These are phyloP conservation scores for Temnothorax rugatulus DNA, from an alignment of 2,888 invertebrate genomes.

Conservation along the genomic window DNA sequence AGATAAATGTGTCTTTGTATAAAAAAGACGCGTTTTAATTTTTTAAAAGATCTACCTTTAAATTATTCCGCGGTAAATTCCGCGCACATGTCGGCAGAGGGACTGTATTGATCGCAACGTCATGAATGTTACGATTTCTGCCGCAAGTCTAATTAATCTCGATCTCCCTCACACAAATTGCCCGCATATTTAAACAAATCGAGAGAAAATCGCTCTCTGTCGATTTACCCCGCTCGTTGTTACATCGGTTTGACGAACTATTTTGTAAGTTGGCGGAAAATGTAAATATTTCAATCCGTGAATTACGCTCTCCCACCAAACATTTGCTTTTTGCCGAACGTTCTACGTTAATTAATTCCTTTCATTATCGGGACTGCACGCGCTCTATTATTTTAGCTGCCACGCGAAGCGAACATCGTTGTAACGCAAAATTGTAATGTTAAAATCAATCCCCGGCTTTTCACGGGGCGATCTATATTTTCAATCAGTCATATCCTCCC, in stretches of 20 bases:
- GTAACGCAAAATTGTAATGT: conserved; percentile 32
- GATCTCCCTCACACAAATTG: conserved; percentile 13
- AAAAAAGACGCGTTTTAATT: not conserved
- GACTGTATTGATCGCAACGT: not conserved
- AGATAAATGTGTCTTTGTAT: not conserved
- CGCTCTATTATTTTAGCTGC: conserved; percentile 45
- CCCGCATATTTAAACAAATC: conserved; percentile 34
- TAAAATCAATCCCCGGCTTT: conserved; percentile 32
- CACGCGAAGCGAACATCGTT: conserved; percentile 5
- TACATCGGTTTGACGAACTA: conserved; percentile 14
- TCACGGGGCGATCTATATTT: conserved; percentile 26
- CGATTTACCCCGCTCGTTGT: conserved; percentile 32
- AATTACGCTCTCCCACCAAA: conserved; percentile 31
- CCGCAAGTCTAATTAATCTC: conserved; percentile 24
- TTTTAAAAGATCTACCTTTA: not conserved
- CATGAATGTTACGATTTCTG: not conserved
- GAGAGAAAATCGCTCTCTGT: conserved; percentile 18
- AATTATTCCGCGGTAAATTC: not conserved
- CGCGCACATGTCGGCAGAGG: not conserved
- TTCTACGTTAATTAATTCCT: conserved; percentile 49
- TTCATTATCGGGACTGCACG: conserved; percentile 42
- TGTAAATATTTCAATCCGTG: conserved; percentile 42
- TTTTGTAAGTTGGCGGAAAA: conserved; percentile 45
- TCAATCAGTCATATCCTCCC: conserved; percentile 8
- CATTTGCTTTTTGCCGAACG: conserved; percentile 44